Percentiles rank a stretch among this genome's conserved stretches.
Evolutionary conservation across 2,888 invertebrate genomes (phyloP).

Genomic region (Hyles lineata): DNA sequence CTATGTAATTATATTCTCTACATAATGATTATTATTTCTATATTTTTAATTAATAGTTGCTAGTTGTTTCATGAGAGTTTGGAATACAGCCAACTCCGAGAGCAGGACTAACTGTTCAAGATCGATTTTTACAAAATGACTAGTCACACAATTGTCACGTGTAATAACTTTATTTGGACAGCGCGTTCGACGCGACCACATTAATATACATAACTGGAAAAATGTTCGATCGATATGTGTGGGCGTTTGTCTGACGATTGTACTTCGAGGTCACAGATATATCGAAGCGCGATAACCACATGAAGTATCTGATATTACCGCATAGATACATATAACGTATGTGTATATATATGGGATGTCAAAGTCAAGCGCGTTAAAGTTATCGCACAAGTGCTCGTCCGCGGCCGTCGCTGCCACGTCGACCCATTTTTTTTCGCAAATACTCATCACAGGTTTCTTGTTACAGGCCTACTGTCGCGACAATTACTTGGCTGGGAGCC

Average conservation of each 20-base stretch:
- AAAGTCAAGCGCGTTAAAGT: slow-evolving; percentile 26
- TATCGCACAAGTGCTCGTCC: neutral
- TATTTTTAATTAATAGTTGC: neutral
- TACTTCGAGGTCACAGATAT: slow-evolving; percentile 23
- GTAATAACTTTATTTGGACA: neutral
- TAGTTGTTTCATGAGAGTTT: neutral
- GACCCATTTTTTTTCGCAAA: slow-evolving; percentile 4
- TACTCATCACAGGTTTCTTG: slow-evolving; percentile 50
- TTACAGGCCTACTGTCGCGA: slow-evolving; percentile 77
- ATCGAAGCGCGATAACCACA: slow-evolving; percentile 19
- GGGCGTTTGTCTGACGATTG: slow-evolving; percentile 8
- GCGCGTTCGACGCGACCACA: neutral
- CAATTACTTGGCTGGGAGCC: slow-evolving; percentile 72
- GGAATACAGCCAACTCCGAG: neutral
- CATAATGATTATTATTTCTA: neutral
- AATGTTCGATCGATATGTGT: slow-evolving; percentile 10
- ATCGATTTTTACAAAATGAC: neutral
- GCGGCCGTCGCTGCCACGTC: neutral
- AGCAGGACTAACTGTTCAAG: neutral
- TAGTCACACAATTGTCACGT: neutral
- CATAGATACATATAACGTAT: slow-evolving; percentile 19
- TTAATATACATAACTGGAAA: slow-evolving; percentile 12
- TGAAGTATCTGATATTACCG: slow-evolving; percentile 6
- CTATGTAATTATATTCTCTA: neutral
- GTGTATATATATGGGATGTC: slow-evolving; percentile 7